Percentiles rank a stretch among this genome's conserved stretches.
Conservation (phyloP, 1,140 invertebrate species). For the Fragariocoptes setiger region DNA sequence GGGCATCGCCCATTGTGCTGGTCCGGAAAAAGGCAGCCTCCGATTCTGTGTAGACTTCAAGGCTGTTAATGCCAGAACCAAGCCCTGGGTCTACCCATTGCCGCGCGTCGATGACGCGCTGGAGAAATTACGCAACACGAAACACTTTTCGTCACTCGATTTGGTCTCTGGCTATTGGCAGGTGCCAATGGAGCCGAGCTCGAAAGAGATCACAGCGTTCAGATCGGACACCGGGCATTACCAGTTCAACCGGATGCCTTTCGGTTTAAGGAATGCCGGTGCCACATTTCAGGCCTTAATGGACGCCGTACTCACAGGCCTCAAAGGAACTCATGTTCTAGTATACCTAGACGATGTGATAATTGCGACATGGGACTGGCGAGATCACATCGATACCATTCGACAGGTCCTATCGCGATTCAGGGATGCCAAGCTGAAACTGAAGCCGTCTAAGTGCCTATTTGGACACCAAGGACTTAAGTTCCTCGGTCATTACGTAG, state of each 20-base stretch:
- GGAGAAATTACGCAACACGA: no score
- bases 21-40: constrained; percentile 11
- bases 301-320: neutral
- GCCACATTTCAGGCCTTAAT: neutral
- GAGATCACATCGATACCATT: neutral
- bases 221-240: constrained; percentile 13
- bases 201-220: constrained; percentile 11
- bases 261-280: constrained; percentile 14
- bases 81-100: constrained; percentile 12
- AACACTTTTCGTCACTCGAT: constrained; percentile 10
- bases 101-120: constrained; percentile 10
- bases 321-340: neutral
- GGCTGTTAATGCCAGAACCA: constrained; percentile 12
- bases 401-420: neutral
- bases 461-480: neutral
- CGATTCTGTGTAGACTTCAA: constrained; percentile 13
- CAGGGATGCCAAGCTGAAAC: neutral
- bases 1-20: constrained; percentile 3
- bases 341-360: neutral
- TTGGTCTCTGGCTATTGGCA: constrained; percentile 11
- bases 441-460: neutral
- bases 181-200: constrained; percentile 6
- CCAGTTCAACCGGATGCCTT: constrained; percentile 13
- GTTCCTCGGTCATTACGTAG: neutral
- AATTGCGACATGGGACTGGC: neutral